phyloP scores from a whole-genome alignment of 2,888 invertebrate species.

The Sphaerophoria taeniata region DNA sequence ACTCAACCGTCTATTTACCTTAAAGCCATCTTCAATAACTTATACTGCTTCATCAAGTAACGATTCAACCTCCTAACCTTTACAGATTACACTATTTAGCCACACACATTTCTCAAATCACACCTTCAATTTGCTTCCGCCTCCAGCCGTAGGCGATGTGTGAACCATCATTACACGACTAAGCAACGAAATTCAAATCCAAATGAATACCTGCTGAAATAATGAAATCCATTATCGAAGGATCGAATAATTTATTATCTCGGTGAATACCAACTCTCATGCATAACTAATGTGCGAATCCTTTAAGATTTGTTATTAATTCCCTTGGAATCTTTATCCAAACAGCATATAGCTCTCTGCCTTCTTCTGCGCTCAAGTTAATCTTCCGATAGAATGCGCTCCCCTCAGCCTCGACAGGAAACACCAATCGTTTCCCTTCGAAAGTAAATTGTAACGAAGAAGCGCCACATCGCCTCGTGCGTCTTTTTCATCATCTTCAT shows the following conservation, averaged over 20 bases:
- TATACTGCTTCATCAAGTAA: too few species aligned
- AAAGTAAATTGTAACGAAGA: conserved; percentile 28
- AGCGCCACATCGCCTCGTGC: not conserved
- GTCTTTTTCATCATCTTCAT: too few species aligned
- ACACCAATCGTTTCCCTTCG: not conserved
- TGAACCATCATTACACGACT: not conserved
- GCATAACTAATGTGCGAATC: conserved; percentile 32
- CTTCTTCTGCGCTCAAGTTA: not conserved
- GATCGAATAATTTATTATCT: conserved; percentile 20
- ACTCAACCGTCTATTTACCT: too few species aligned
- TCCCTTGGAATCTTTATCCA: conserved; percentile 15
- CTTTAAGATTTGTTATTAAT: conserved; percentile 21
- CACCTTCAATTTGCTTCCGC: not conserved
- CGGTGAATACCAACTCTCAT: conserved; percentile 18
- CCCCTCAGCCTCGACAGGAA: not conserved
- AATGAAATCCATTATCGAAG: conserved; percentile 22
- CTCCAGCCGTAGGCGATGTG: not conserved
- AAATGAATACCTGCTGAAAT: not conserved
- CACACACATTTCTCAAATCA: not conserved
- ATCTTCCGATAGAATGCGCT: not conserved
- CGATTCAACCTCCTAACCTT: too few species aligned
- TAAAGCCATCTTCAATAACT: too few species aligned
- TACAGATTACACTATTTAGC: not conserved
- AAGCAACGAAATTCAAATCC: not conserved
- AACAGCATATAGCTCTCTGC: not conserved